Base-by-base conservation (phyloP, 2,113 vertebrate genomes). In the Colius striatus region DNA sequence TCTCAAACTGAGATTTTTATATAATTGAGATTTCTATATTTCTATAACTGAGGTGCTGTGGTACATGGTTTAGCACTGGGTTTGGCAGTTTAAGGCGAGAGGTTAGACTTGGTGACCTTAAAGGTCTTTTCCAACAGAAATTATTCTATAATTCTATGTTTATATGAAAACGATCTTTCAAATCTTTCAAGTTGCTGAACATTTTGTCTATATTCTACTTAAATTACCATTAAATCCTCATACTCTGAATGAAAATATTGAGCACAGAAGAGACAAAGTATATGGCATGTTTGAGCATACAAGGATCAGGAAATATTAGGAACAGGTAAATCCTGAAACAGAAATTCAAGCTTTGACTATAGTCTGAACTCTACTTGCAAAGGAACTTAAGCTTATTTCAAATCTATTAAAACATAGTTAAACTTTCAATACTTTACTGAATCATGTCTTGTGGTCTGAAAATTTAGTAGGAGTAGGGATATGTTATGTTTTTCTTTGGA, bases 161-260 rank as follows among this genome's bases (percentile, higher is more conserved):
- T 41, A 41, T 41, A 41, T 41, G 38, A 41, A 41, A 41, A 41
- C 38, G 12, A 41, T 41, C 9, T 41, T 41, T 41, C 38, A 41
- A 70, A 89, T 87, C 57, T 48, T 93, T 78, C 77, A 87, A 91
- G 85, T 70, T 94, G 10, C 63, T 92, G 62, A 92, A 18, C 7
- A 48, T 12, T 26, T 57, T 81, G 73, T n/a, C 25, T 67, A 47
- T 70, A 87, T 84, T 84, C 38, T 30, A 51, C 65, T 48, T 87
- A 67, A 63, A 84, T 73, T 94, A 91, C 60, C 61, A 67, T 89
- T 67, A 87, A 92, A 77, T 41, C 21, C 20, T 81, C 74, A 30
- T 60, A 38, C 10, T 58, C 32, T 74, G 53, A 92, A 78, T 81
- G 80, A 47, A 70, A 91, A 61, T 9, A 77, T 73, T 72, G 73